phyloP scores from a whole-genome alignment of 2,888 invertebrate species.

The Cenopis cana region DNA sequence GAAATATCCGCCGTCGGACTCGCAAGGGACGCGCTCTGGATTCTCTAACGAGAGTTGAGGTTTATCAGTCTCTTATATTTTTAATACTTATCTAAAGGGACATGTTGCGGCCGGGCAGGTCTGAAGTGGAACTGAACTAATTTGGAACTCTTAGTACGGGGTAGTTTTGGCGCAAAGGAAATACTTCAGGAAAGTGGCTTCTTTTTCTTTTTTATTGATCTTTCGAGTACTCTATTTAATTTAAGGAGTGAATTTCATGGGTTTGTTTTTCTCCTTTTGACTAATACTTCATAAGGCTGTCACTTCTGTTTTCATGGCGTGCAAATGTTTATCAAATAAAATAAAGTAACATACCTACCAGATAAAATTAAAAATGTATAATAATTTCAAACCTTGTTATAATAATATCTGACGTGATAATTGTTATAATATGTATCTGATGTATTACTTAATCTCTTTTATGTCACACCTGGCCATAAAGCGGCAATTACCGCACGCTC shows the following conservation, averaged over 20 bases:
- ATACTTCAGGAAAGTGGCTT: conserved; percentile 9
- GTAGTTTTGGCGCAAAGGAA: conserved; percentile 15
- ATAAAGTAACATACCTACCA: too few relatives aligned
- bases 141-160: conserved; percentile 52
- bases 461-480: too few relatives aligned
- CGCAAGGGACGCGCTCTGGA: conserved; percentile 65
- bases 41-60: conserved; percentile 62
- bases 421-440: too few relatives aligned
- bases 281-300: too few relatives aligned
- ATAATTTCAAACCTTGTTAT: too few relatives aligned
- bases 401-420: too few relatives aligned
- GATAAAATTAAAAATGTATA: too few relatives aligned
- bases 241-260: background rate
- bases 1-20: conserved; percentile 79
- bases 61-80: conserved; percentile 73
- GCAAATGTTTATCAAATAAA: too few relatives aligned
- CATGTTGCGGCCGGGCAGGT: conserved; percentile 68
- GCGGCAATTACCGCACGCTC: too few relatives aligned
- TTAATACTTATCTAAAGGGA: conserved; percentile 76
- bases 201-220: background rate
- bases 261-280: background rate
- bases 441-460: too few relatives aligned
- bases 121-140: conserved; percentile 61
- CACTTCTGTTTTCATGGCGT: too few relatives aligned
- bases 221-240: background rate